Evolutionary conservation across 92 coral and sea anemone genomes (phyloP).

Genomic region (Pocillopora meandrina): DNA sequence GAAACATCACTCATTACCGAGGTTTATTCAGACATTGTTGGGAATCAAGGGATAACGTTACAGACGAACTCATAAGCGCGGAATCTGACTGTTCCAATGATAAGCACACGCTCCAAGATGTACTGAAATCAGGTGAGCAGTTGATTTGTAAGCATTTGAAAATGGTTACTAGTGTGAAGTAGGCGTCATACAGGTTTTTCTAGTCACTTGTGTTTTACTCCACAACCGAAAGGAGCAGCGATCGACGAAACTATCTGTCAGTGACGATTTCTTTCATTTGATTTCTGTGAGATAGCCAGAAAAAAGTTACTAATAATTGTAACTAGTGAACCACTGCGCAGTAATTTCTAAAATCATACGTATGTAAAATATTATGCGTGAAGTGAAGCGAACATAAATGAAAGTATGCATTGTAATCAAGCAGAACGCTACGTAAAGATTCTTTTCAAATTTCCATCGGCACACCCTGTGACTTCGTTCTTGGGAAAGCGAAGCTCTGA

Average conservation of each 20-base stretch:
- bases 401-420: slow-evolving; percentile 25
- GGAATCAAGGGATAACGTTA: slow-evolving; percentile 72
- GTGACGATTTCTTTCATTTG: not conserved
- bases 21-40: slow-evolving; percentile 79
- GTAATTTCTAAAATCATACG: not conserved
- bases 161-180: not conserved
- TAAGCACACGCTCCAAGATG: not conserved
- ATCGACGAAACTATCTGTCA: not conserved
- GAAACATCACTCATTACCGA: slow-evolving; percentile 70
- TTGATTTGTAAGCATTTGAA: slow-evolving; percentile 3
- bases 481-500: not conserved
- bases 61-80: slow-evolving; percentile 52
- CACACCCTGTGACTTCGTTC: slow-evolving; percentile 26
- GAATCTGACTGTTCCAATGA: slow-evolving; percentile 28
- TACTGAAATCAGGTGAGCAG: slow-evolving; percentile 23
- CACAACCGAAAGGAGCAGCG: not conserved
- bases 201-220: not conserved
- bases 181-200: slow-evolving; percentile 4
- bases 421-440: not conserved
- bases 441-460: slow-evolving; percentile 22
- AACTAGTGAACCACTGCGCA: slow-evolving; percentile 14
- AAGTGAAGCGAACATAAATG: slow-evolving; percentile 36
- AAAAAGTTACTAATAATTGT: not conserved
- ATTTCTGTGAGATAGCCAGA: not conserved
- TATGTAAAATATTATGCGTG: slow-evolving; percentile 17